Conservation (phyloP, 2,113 vertebrate species). For the Percina caprodes region DNA sequence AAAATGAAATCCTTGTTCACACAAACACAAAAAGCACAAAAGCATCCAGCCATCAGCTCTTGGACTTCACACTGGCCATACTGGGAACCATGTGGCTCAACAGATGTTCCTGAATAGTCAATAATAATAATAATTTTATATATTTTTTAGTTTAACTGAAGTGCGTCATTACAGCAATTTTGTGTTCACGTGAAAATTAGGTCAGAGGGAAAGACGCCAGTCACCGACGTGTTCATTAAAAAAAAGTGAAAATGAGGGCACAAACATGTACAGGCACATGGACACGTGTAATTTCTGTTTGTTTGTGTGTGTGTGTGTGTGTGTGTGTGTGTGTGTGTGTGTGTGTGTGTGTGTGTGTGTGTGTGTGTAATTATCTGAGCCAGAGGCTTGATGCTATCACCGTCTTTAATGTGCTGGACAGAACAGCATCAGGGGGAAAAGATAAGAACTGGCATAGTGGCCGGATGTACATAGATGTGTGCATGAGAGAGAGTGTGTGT, state of each 20-base stretch:
- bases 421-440: constrained; percentile 50
- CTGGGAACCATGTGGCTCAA: background rate
- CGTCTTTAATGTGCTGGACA: constrained; percentile 63
- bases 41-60: background rate
- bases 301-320: constrained; percentile 19
- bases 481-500: constrained; percentile 8
- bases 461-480: constrained; percentile 24
- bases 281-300: background rate
- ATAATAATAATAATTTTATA: background rate
- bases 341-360: constrained; percentile 21
- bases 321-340: constrained; percentile 27
- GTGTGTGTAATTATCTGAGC: constrained; percentile 45
- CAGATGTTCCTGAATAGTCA: background rate
- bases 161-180: constrained; percentile 6
- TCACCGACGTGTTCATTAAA: constrained; percentile 13
- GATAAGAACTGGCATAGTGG: constrained; percentile 66
- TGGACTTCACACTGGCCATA: background rate
- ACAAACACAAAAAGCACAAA: background rate
- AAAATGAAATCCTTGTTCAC: background rate
- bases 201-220: constrained; percentile 44
- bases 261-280: background rate
- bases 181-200: constrained; percentile 14
- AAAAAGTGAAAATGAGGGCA: background rate
- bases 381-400: constrained; percentile 71
- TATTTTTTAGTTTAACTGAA: background rate